These are phyloP conservation scores for Sphaeridia pumilis DNA, from an alignment of 2,888 invertebrate genomes.

Conservation along the genomic window DNA sequence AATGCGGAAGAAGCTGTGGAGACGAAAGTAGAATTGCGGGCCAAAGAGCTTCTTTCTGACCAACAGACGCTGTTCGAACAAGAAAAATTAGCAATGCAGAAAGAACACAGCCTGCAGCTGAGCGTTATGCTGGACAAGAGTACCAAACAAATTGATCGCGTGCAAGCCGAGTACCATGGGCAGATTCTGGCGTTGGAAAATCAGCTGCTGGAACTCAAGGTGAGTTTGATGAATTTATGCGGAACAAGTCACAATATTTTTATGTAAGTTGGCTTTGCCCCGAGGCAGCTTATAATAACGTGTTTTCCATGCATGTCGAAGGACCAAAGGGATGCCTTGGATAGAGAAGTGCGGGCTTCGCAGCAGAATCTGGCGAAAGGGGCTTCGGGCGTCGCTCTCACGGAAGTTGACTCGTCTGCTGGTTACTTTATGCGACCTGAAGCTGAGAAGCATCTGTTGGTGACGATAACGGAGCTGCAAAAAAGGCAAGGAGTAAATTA, in stretches of 20 bases:
- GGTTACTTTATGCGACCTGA: too few relatives aligned
- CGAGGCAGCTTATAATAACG: background rate
- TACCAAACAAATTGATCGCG: constrained; percentile 10
- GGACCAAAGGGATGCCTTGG: too few relatives aligned
- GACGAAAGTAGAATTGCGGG: background rate
- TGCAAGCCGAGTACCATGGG: constrained; percentile 7
- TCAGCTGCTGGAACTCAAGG: constrained; percentile 7
- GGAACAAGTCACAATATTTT: background rate
- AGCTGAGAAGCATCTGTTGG: too few relatives aligned
- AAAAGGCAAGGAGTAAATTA: too few relatives aligned
- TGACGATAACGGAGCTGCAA: too few relatives aligned
- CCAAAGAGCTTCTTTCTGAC: constrained; percentile 9
- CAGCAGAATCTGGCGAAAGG: too few relatives aligned
- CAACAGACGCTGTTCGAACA: constrained; percentile 12
- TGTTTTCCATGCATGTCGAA: too few relatives aligned
- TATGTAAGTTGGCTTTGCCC: background rate
- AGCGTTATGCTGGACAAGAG: constrained; percentile 13
- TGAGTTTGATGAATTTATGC: background rate
- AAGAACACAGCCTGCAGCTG: constrained; percentile 12
- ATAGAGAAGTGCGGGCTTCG: too few relatives aligned
- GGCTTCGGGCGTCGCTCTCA: too few relatives aligned
- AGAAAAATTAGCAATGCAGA: constrained; percentile 16
- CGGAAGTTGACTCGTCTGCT: too few relatives aligned
- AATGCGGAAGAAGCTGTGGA: background rate
- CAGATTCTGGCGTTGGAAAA: constrained; percentile 9